phyloP scores from a whole-genome alignment of 37 sponge, comb jelly and placozoan species.

The Ianthella basta region DNA sequence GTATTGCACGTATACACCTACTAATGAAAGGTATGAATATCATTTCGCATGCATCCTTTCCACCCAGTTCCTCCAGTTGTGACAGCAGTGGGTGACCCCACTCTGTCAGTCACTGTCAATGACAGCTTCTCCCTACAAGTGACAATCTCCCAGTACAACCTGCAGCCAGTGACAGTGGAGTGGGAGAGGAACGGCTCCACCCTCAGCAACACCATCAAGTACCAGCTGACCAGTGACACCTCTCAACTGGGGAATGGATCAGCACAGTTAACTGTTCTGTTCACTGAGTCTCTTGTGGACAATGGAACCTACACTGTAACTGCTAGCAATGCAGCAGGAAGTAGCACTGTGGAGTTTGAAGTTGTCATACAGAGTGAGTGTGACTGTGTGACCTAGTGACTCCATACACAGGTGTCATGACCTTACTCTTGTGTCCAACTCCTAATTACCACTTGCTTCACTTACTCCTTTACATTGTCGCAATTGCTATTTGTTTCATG shows the following conservation, averaged over 20 bases:
- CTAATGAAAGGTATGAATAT: no score
- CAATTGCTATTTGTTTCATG: no score
- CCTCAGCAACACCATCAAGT: neutral
- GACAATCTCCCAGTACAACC: slow-evolving; percentile 37
- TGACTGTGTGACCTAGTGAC: no score
- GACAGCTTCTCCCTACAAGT: slow-evolving; percentile 13
- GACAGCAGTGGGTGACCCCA: neutral
- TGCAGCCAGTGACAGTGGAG: slow-evolving; percentile 9
- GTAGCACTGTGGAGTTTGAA: neutral
- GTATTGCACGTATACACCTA: no score
- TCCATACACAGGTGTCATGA: no score
- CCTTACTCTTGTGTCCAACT: no score
- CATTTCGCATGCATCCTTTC: no score
- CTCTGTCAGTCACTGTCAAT: slow-evolving; percentile 24
- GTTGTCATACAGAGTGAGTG: slow-evolving; percentile 15
- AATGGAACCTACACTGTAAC: slow-evolving; percentile 36
- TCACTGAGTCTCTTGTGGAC: slow-evolving; percentile 1
- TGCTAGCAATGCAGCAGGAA: slow-evolving; percentile 31
- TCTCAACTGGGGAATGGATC: neutral
- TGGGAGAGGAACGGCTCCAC: slow-evolving; percentile 12
- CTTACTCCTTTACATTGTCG: no score
- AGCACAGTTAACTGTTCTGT: neutral
- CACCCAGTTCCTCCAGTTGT: neutral
- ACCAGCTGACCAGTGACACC: slow-evolving; percentile 14
- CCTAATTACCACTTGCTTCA: no score